Percentiles rank a stretch among this genome's conserved stretches.
phyloP scores from a whole-genome alignment of 2,888 invertebrate genomes.

The Pachycephus smyrnensis region DNA sequence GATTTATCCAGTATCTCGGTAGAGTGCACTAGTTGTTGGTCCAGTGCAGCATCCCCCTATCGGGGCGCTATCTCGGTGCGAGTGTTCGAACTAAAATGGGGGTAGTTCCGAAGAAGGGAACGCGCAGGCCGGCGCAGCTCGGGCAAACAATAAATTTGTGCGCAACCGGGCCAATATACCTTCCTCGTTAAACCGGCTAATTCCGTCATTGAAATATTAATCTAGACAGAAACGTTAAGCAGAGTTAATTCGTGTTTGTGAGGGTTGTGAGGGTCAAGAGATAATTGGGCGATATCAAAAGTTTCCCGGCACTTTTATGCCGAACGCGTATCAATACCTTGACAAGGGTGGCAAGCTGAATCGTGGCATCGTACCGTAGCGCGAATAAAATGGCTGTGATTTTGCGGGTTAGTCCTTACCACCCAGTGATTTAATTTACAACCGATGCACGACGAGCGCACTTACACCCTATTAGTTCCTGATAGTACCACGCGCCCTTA shows the following conservation, averaged over 20 bases:
- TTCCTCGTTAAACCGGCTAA: conserved; percentile 9
- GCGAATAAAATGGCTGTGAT: conserved; percentile 56
- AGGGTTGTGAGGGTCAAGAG: not conserved
- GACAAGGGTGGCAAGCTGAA: not conserved
- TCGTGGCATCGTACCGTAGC: not conserved
- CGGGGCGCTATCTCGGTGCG: conserved; percentile 45
- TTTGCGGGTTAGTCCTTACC: conserved; percentile 26
- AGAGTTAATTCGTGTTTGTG: not conserved
- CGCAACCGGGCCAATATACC: not conserved
- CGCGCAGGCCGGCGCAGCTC: not conserved
- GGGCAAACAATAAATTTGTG: not conserved
- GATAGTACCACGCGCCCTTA: not conserved
- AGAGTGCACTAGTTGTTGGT: conserved; percentile 60
- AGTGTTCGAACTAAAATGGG: conserved; percentile 17
- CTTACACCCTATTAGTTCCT: not conserved
- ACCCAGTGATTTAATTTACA: not conserved
- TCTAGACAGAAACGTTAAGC: not conserved
- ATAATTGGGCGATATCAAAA: not conserved
- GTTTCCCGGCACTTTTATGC: not conserved
- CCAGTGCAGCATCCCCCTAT: conserved; percentile 53
- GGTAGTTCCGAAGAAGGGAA: conserved; percentile 15
- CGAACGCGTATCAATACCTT: not conserved
- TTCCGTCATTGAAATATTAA: conserved; percentile 12
- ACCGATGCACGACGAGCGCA: not conserved
- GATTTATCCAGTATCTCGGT: conserved; percentile 29